Base-by-base conservation (phyloP, 2,113 vertebrate species). In the Takifugu flavidus region DNA sequence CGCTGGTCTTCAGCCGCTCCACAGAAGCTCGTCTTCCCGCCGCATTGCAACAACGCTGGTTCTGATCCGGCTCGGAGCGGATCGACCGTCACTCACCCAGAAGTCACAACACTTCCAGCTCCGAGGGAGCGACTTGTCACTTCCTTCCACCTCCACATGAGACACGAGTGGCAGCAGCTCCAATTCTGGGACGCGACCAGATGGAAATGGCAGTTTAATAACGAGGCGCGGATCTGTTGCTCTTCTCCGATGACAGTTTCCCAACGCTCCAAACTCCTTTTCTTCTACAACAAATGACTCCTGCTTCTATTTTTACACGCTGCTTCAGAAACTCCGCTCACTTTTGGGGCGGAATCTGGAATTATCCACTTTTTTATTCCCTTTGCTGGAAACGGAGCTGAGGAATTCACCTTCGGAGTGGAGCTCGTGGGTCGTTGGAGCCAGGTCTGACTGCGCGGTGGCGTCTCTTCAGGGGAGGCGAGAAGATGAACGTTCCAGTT, bases 61-160 rank as follows among this genome's bases (percentile, higher is more conserved):
- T 70, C 72, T 60, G 59, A 75, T 77, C 68, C 42, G 58, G 58
- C 67, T 60, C 72, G 45, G 71, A 34, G 69, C 20, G 50, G 59
- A 69, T 53, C 25, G 67, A 63, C 66, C 59, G 60, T 34, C 53
- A 2, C 39, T 26, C 66, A 20, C 46, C 43, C 56, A 59, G 50
- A 59, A 62, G 70, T 70, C 63, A 53, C 3, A 71, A 63, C 51
- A 26, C 59, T 60, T 49, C 20, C 20, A 20, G 20, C 20, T 20
- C 20, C 20, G 55, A 52, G 54, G 44, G 58, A 62, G 54, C 49
- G 28, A 63, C n/a, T 31, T 54, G 60, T 54, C 60, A 59, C 62
- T 70, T 42, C 55, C 68, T 25, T 1, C 53, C 25, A 42, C 34
- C 28, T 62, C 39, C 25, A 42, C 43, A 25, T 56, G 49, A 68